Base-by-base conservation (phyloP, 23 tunicate genomes). In the Oikopleura albicans region DNA sequence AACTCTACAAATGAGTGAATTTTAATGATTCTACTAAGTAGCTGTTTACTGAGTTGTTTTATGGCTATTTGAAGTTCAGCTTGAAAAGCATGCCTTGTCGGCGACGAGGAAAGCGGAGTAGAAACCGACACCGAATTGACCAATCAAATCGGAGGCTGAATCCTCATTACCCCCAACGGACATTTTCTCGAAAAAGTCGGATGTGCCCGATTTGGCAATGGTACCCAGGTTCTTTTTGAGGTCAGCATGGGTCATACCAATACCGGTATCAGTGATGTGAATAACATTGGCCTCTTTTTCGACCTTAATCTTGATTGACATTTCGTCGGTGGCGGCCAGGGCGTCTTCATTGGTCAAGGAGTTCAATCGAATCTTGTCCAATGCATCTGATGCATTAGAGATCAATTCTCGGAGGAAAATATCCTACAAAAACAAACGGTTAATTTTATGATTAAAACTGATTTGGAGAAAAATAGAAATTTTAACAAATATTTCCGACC, bases 41-140 rank as follows among this genome's bases (percentile, higher is more conserved):
- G n/a, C n/a, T n/a, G n/a, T n/a, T n/a, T n/a, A n/a, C n/a, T n/a
- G n/a, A n/a, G n/a, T n/a, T n/a, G n/a, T n/a, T n/a, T n/a, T n/a
- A n/a, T n/a, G n/a, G n/a, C n/a, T n/a, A n/a, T n/a, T n/a, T n/a
- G n/a, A n/a, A n/a, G n/a, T n/a, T n/a, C n/a, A n/a, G n/a, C n/a
- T n/a, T n/a, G n/a, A n/a, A n/a, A n/a, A n/a, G n/a, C n/a, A n/a
- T n/a, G n/a, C 96, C 59, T 87, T 90, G 83, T 95, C 99, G 76
- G 99, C 96, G 85, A 95, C 99, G 66, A 95, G 84, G 89, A 90
- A 95, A 1, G 96, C 85, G 39, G 99, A 95, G 85, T 95, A 95
- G 84, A 95, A 95, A 31, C 99, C 99, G 79, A 95, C 99, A 88
- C 99, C 99, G 85, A 95, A 95, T 85, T 95, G 99, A 86, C 99